phyloP scores from a whole-genome alignment of 2,113 vertebrate genomes.

The Casuarius casuarius region DNA sequence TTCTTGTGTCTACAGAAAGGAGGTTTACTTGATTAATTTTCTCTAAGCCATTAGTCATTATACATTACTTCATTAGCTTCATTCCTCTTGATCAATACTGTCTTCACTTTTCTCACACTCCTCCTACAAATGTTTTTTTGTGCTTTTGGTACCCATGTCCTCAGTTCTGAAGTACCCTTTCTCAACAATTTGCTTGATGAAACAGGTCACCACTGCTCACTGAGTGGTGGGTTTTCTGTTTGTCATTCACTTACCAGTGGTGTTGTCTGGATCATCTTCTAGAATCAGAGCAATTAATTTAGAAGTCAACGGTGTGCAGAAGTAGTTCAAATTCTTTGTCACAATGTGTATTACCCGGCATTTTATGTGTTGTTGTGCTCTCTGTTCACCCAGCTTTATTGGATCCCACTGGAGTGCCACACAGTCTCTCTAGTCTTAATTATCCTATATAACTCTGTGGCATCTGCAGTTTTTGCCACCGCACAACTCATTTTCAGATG shows the following conservation, averaged over 20 bases:
- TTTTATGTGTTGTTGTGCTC: not conserved
- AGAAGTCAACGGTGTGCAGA: not conserved
- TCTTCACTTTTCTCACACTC: not conserved
- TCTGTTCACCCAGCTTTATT: not conserved
- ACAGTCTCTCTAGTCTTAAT: not conserved
- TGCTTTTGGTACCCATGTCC: not conserved
- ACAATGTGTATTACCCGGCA: not conserved
- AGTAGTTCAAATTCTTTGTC: not conserved
- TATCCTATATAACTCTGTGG: not conserved
- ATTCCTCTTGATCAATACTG: not conserved
- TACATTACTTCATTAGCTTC: not conserved
- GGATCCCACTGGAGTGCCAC: not conserved
- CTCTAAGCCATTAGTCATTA: not conserved
- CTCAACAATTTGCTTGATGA: not conserved
- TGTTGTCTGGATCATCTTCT: not conserved
- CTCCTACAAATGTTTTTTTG: not conserved
- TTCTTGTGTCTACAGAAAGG: not conserved
- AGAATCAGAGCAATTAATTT: not conserved
- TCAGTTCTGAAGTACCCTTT: not conserved
- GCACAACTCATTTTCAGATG: not conserved
- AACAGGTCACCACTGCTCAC: accelerated
- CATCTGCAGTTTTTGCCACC: not conserved
- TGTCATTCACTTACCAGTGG: not conserved
- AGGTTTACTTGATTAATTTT: not conserved
- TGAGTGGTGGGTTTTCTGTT: not conserved